Evolutionary conservation across 2,888 invertebrate species (phyloP).

Genomic region (Eustalomyia histrio): DNA sequence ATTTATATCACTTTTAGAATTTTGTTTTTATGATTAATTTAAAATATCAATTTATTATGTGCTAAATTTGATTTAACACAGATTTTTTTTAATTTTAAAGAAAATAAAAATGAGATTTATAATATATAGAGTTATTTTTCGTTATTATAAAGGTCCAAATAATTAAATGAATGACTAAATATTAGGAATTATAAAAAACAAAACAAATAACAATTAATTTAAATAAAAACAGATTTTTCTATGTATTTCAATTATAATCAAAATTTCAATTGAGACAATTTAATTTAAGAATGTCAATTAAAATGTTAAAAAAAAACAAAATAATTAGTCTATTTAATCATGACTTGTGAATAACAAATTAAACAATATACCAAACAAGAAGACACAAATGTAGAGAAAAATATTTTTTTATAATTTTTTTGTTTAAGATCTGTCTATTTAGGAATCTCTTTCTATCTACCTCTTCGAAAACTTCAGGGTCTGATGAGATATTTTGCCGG

Average conservation of each 20-base stretch:
- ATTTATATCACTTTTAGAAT: conserved; percentile 36
- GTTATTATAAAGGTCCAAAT: not conserved
- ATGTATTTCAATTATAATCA: too few species aligned
- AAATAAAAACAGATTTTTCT: not conserved
- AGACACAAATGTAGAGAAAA: too few species aligned
- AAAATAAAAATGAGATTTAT: not conserved
- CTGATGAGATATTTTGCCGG: too few species aligned
- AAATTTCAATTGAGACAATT: too few species aligned
- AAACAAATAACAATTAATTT: not conserved
- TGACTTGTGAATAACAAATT: too few species aligned
- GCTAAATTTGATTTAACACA: conserved; percentile 51
- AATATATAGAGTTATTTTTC: not conserved
- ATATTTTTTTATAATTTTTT: too few species aligned
- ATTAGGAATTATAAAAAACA: not conserved
- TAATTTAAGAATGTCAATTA: not conserved
- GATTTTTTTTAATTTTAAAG: conserved; percentile 19
- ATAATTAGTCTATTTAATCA: too few species aligned
- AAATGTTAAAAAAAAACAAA: too few species aligned
- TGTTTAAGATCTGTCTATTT: too few species aligned
- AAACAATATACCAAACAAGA: too few species aligned
- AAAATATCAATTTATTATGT: conserved; percentile 13
- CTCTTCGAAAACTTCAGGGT: too few species aligned
- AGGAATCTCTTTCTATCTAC: too few species aligned
- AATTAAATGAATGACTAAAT: not conserved
- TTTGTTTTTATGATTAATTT: conserved; percentile 3